Base-by-base conservation (phyloP, 2,888 invertebrate species). In the Drosophila histrio region DNA sequence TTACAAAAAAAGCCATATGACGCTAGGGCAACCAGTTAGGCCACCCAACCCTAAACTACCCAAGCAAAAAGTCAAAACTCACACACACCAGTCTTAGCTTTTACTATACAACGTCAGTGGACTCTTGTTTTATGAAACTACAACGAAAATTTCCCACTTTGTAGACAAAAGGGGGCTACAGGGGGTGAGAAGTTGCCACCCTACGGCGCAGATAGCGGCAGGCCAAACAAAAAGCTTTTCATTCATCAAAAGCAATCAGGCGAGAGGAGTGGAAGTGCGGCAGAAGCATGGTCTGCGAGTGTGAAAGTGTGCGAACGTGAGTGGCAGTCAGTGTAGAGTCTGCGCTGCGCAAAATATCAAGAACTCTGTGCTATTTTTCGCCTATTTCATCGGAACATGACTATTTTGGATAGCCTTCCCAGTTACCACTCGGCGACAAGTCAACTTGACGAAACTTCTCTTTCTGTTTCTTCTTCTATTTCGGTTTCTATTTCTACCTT, bases 171-270 rank as follows among this genome's bases (percentile, higher is more conserved):
- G 22, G 54, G 22, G 32, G 19, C 6, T 38, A 8, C 9, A 15
- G 24, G 11, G 41, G 32, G 19, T 15, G 17, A 67, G 30, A 28
- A 21, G 8, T 39, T 50, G 36, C 38, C 13, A 44, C 19, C 62
- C 53, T 41, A 39, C 30, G 49, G 21, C 41, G 43, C 57, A 70
- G 70, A 63, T 69, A 75, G 66, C 78, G 76, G 63, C 68, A 67
- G 52, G 57, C 53, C 61, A 71, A 69, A 75, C 70, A 75, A 70
- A 83, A 78, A 89, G 89, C 89, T 89, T 89, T 89, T 89, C 89
- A 89, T 89, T 89, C 89, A 89, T 90, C 81, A 89, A 89, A 86
- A 83, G 57, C 64, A 82, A 79, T 74, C 88, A 61, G 66, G 56
- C 75, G 43, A 67, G 46, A 46, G 64, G 36, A 57, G 56, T 15